Evolutionary conservation across 2,888 invertebrate species (phyloP).

Genomic region (Drosophila maculinotata): DNA sequence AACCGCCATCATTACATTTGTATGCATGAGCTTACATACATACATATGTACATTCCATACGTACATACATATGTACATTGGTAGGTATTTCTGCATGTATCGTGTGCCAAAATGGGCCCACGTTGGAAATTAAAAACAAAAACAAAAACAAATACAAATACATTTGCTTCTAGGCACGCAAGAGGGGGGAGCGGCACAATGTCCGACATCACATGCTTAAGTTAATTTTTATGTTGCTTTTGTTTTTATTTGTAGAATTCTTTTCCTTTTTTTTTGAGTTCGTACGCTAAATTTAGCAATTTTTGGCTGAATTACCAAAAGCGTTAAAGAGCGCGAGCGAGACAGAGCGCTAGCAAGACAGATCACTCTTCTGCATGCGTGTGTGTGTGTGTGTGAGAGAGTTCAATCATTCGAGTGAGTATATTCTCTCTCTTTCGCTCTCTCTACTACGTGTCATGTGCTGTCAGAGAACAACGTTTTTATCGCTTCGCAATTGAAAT

Average conservation of each 20-base stretch:
- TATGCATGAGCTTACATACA: too few species aligned
- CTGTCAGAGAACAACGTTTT: constrained; percentile 6
- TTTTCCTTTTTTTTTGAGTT: constrained; percentile 14
- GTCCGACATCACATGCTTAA: constrained; percentile 70
- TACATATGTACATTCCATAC: constrained; percentile 4
- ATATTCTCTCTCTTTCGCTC: not conserved
- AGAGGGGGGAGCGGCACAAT: constrained; percentile 26
- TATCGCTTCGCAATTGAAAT: constrained; percentile 32
- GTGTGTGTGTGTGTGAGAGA: not conserved
- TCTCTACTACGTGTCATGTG: constrained; percentile 27
- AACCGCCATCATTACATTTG: constrained; percentile 54
- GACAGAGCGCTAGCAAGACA: constrained; percentile 19
- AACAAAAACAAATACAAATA: constrained; percentile 23
- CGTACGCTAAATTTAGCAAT: constrained; percentile 64
- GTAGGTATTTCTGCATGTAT: constrained; percentile 20
- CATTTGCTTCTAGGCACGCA: constrained; percentile 11
- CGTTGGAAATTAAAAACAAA: constrained; percentile 34
- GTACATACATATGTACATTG: constrained; percentile 10
- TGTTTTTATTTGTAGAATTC: constrained; percentile 44
- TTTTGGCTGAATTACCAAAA: constrained; percentile 44
- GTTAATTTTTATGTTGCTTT: constrained; percentile 50
- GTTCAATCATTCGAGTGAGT: not conserved
- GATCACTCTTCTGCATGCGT: constrained; percentile 5
- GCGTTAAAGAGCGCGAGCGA: constrained; percentile 9
- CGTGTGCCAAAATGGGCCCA: constrained; percentile 51